Evolutionary conservation across 2,113 vertebrate species (phyloP), one percentile per base, ranked within the genome.

Genomic region (Scomber scombrus): DNA sequence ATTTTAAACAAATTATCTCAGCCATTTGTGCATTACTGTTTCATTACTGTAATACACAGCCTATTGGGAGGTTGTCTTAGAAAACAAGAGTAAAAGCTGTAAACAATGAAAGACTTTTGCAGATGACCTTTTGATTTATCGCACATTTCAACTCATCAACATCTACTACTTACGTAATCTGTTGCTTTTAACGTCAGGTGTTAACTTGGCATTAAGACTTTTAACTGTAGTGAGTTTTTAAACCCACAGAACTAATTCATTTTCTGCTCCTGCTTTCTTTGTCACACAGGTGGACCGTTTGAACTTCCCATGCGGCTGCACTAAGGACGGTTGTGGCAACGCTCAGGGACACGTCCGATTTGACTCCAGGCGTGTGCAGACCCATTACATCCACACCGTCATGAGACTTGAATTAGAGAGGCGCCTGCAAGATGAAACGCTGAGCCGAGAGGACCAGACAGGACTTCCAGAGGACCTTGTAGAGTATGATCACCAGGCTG

Each of bases 281-380:
- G 0, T 43, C 84, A 47, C 3, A 29, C 94, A 98, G 97, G 96
- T 97, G 95, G 97, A 99, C 85, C 97, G 96, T 90, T 96, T 96
- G 0, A 94, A 91, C 0, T 98, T 99, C 86, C 97, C 97, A 16
- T 99, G 97, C 0, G 97, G 97, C 66, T 99, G 97, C 91, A 95
- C 95, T 11, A 95, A 93, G 80, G 97, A 97, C 0, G 94, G 96
- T 73, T 99, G 97, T 0, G 96, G 95, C 70, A 99, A 98, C 91
- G 95, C 93, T 0, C 91, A 94, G 63, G 97, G 97, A 51, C 95
- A 96, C 34, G 92, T 96, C 0, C 96, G 98, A 75, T 99, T 99
- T 78, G 97, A 97, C 85, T 93, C 96, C 83, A 92, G 92, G 0
- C 95, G 96, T 0, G 97, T 97, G 46, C 97, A 95, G 86, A 98